Base-by-base conservation (phyloP, 2,888 invertebrate genomes). In the Frankliniella intonsa region DNA sequence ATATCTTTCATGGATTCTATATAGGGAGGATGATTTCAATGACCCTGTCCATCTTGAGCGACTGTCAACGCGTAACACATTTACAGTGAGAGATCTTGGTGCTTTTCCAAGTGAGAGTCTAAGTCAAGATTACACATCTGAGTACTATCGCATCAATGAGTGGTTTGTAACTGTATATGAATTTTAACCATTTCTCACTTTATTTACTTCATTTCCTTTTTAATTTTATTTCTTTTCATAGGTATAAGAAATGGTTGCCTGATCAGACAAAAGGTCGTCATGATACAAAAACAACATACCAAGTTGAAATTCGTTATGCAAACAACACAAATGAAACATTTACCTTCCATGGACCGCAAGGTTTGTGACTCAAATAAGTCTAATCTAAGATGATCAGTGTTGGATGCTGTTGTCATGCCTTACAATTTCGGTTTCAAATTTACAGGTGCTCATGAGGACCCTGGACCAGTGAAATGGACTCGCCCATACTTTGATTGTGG, bases 401-500 rank as follows among this genome's bases (percentile, higher is more conserved):
- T 55, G 55, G 55, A n/a, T n/a, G 11, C 80, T 22, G 14, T 51
- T 80, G n/a, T 51, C 38, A 25, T 49, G 65, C 50, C 65, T 65
- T 83, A 80, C 80, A 82, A 81, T 82, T 82, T 80, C 76, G 69
- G 50, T 83, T 82, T 81, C 80, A 76, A 22, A 50, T 50, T 81
- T 82, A 50, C 83, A 90, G 90, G 95, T 76, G 94, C 95, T 84
- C 97, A 97, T 88, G 97, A 97, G 90, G 91, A 91, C 86, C 95
- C 95, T 2, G 97, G 98, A 1, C 98, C 98, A 19, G 95, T 99
- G 0, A 94, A 95, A 87, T 98, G 96, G 93, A 97, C 97, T 0
- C 90, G 94, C 83, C 98, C 98, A 0, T 99, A 98, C 87, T 99
- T 96, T 87, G 98, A 99, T 89, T 99, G 98, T 87, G 96, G 95